Evolutionary conservation across 2,888 invertebrate species (phyloP), one percentile per base, ranked within the genome.

Genomic region (Tuta absoluta): DNA sequence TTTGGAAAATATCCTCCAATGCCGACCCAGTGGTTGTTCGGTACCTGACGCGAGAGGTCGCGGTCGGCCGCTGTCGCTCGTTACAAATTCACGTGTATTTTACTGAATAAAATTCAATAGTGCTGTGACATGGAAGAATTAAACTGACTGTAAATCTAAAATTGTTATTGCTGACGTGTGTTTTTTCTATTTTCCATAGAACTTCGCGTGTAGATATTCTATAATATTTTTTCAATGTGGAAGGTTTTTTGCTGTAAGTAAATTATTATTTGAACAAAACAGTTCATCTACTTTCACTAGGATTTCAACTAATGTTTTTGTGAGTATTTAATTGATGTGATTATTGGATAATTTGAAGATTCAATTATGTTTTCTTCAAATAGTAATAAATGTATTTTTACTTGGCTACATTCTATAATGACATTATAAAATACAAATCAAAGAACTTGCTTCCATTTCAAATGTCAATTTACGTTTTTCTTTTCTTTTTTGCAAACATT

Each of bases 1-100:
- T 91, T 89, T 89, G 76, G 81, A 87, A 85, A 85, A 85, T 82
- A 83, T 78, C 84, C 81, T 78, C 89, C 87, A 88, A 89, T 87
- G 84, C 85, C 81, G 89, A 89, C 85, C 86, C 89, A 91, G 91
- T 91, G 86, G 80, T 79, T 75, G 80, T 74, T 84, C 78, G 87
- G 72, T 73, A 72, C 72, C 78, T 78, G 77, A 69, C 73, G 81
- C 76, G 82, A 71, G 74, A 67, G 80, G 86, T 72, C 72, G 90
- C 75, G 74, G 71, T 68, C 41, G 3, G 28, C 4, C 28, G 24
- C n/a, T 10, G 28, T 68, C 65, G 63, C 58, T 67, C 56, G 61
- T 64, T 67, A 65, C 17, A 67, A 67, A 68, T 65, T 66, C 74
- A 72, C 83, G 80, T 81, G 81, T 70, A 74, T 70, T 70, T 71